Conservation (phyloP, 2,888 invertebrate genomes). For the Pomacea canaliculata region DNA sequence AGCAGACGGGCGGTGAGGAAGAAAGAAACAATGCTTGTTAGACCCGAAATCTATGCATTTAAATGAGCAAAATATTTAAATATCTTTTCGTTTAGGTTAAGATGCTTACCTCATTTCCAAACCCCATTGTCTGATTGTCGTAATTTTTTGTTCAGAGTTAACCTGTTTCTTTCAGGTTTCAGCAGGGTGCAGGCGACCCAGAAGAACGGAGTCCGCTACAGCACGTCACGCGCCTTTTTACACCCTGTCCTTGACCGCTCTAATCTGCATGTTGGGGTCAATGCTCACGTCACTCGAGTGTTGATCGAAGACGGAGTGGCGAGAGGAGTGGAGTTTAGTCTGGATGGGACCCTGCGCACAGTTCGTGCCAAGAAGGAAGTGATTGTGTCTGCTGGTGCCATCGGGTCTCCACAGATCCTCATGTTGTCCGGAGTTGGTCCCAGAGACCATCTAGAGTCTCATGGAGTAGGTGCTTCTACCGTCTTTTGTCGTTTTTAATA, state of each 20-base stretch:
- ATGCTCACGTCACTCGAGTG: constrained; percentile 31
- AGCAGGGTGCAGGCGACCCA: constrained; percentile 23
- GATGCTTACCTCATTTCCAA: no score
- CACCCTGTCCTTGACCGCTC: constrained; percentile 26
- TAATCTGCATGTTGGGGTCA: constrained; percentile 30
- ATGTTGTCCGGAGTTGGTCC: constrained; percentile 69
- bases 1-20: no score
- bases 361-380: constrained; percentile 55
- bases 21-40: background rate
- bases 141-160: no score
- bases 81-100: no score
- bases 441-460: constrained; percentile 52
- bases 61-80: no score
- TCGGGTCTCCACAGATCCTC: constrained; percentile 67
- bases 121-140: no score
- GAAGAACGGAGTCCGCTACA: constrained; percentile 25
- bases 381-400: constrained; percentile 67
- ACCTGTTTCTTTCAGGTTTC: constrained; percentile 9
- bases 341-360: constrained; percentile 34
- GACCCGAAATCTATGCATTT: background rate
- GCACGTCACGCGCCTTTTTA: constrained; percentile 29
- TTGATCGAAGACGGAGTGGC: constrained; percentile 47
- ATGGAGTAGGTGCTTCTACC: background rate
- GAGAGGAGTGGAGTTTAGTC: constrained; percentile 52
- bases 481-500: background rate